Percentiles rank a stretch among this genome's conserved stretches.
Conservation (phyloP, 2,797 vertebrate genomes). For the Danio choprae region DNA sequence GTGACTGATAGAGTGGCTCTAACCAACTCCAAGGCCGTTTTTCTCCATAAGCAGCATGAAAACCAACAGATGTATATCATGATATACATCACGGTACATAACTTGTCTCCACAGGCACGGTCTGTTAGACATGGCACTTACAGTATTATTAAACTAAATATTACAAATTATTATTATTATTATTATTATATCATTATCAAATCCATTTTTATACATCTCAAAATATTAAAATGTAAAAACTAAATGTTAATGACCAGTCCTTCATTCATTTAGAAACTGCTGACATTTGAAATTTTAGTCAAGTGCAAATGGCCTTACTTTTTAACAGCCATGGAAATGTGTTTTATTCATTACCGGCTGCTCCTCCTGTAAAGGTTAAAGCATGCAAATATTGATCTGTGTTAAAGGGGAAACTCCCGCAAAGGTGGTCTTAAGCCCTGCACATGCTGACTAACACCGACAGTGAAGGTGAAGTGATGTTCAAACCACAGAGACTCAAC, state of each 20-base stretch:
- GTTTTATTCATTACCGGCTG: conserved; percentile 45
- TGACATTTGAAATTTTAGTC: neutral
- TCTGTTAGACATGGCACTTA: neutral
- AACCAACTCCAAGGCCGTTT: conserved; percentile 31
- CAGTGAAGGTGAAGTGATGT: neutral
- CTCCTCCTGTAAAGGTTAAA: conserved; percentile 52
- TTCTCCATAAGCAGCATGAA: conserved; percentile 12
- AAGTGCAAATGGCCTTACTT: neutral
- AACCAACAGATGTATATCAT: conserved; percentile 26
- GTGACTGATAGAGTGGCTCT: conserved; percentile 44
- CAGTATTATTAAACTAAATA: neutral
- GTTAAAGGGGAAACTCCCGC: conserved; percentile 41
- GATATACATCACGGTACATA: conserved; percentile 5
- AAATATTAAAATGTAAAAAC: neutral
- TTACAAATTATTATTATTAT: neutral
- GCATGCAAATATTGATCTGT: conserved; percentile 52
- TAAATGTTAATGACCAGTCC: neutral
- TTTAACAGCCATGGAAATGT: neutral
- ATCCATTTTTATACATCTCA: neutral
- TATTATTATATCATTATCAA: neutral
- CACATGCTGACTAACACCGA: conserved; percentile 28
- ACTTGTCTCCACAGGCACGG: neutral
- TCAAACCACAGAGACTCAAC: neutral
- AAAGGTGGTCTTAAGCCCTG: conserved; percentile 51
- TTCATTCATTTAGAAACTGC: neutral